Percentiles rank a stretch among this genome's conserved stretches.
These are phyloP conservation scores for Agrilus cyanescens DNA, from an alignment of 2,888 invertebrate species.

Conservation along the genomic window DNA sequence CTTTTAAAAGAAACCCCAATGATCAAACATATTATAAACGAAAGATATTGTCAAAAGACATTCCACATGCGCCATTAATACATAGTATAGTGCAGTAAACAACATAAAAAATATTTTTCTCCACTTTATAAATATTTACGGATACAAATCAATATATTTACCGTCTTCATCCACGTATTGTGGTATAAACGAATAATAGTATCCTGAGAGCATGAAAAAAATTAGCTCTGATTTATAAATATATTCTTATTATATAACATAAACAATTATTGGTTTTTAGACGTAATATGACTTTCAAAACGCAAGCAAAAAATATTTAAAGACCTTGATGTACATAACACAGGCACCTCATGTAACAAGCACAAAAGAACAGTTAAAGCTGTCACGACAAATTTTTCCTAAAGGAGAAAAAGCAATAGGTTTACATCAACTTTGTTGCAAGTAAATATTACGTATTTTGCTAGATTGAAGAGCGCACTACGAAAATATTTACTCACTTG, in stretches of 20 bases:
- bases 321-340: not conserved
- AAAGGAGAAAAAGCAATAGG: too few relatives aligned
- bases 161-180: constrained; percentile 33
- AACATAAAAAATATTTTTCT: too few relatives aligned
- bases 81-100: too few relatives aligned
- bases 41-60: constrained; percentile 10
- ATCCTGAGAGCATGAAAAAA: constrained; percentile 28
- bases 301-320: too few relatives aligned
- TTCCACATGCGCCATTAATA: constrained; percentile 1
- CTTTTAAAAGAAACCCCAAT: constrained; percentile 21
- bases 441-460: too few relatives aligned
- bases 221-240: not conserved
- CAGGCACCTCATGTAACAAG: not conserved
- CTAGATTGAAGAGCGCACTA: too few relatives aligned
- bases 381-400: too few relatives aligned
- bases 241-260: too few relatives aligned
- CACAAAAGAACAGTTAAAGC: not conserved
- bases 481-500: too few relatives aligned
- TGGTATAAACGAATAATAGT: constrained; percentile 32
- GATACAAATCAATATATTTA: constrained; percentile 16
- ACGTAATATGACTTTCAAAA: too few relatives aligned
- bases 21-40: not conserved
- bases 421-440: too few relatives aligned
- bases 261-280: too few relatives aligned
- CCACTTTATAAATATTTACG: not conserved